phyloP scores from a whole-genome alignment of 2,113 vertebrate species.

The Hypanus sabinus region DNA sequence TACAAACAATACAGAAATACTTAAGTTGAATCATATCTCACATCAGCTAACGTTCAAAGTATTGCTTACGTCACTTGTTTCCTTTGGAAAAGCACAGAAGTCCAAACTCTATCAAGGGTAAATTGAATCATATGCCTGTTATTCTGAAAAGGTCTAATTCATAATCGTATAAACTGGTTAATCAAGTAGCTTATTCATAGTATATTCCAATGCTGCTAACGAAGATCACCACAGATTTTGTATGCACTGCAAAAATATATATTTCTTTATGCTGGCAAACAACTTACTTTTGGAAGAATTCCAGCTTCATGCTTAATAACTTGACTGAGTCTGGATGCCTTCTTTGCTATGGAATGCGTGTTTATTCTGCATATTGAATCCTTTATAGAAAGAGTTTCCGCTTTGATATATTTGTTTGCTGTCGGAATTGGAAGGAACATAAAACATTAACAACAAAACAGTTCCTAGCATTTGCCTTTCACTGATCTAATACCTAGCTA shows the following conservation, averaged over 20 bases:
- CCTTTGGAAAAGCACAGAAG: neutral
- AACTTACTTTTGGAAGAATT: slow-evolving; percentile 70
- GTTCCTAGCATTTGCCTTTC: neutral
- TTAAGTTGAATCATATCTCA: neutral
- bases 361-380: slow-evolving; percentile 80
- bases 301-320: slow-evolving; percentile 81
- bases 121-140: neutral
- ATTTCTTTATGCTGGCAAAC: neutral
- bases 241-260: neutral
- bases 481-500: neutral
- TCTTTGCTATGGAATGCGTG: slow-evolving; percentile 85
- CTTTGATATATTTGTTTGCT: slow-evolving; percentile 87
- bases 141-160: neutral
- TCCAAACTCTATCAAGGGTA: neutral
- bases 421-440: neutral
- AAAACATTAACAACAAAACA: neutral
- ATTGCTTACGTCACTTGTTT: neutral
- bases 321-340: slow-evolving; percentile 78
- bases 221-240: neutral
- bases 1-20: neutral
- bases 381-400: slow-evolving; percentile 70
- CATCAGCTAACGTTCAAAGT: neutral
- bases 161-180: neutral
- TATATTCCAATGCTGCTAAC: neutral
- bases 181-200: neutral